These are phyloP conservation scores for Characodon lateralis DNA, from an alignment of 2,797 vertebrate species.

Conservation along the genomic window DNA sequence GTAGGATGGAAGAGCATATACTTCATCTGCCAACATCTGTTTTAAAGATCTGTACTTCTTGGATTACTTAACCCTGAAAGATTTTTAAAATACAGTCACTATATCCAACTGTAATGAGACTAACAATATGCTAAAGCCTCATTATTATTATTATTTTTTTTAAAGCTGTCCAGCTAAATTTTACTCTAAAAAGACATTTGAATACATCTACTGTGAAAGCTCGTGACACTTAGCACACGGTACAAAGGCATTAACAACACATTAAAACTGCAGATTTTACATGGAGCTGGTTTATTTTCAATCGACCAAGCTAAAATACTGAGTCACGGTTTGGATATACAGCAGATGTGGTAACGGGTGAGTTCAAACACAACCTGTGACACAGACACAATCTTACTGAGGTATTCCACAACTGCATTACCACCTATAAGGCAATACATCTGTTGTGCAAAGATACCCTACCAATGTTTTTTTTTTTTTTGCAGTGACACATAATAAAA, in stretches of 20 bases:
- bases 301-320: slow-evolving; percentile 32
- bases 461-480: not conserved
- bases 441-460: not conserved
- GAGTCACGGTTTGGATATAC: slow-evolving; percentile 50
- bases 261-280: slow-evolving; percentile 26
- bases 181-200: not conserved
- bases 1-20: not conserved
- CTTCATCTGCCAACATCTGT: not conserved
- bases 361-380: slow-evolving; percentile 47
- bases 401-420: slow-evolving; percentile 1
- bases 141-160: slow-evolving; percentile 7
- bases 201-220: not conserved
- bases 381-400: slow-evolving; percentile 8
- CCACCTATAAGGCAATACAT: not conserved
- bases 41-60: not conserved
- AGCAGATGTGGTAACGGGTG: slow-evolving; percentile 45
- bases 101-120: not conserved
- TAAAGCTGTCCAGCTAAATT: not conserved
- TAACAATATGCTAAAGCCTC: too few species aligned
- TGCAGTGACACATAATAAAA: not conserved
- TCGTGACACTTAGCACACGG: not conserved
- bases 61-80: not conserved
- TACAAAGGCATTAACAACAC: not conserved
- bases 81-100: not conserved
- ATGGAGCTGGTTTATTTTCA: slow-evolving; percentile 28